Percentiles rank a stretch among this genome's conserved stretches.
These are phyloP conservation scores for Coregonus sp. DNA, from an alignment of 2,797 vertebrate species.

Conservation along the genomic window DNA sequence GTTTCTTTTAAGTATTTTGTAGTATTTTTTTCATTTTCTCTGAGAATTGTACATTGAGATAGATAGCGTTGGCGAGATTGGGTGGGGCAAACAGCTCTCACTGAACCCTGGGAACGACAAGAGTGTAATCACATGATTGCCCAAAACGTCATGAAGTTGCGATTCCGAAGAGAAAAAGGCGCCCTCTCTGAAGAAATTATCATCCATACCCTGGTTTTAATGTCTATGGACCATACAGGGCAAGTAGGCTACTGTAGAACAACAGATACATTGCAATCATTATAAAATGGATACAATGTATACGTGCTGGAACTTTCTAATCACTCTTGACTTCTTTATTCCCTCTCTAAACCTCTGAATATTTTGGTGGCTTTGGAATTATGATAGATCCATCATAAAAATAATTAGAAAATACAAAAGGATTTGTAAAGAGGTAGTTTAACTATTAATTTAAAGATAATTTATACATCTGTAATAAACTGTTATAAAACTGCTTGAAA, in stretches of 20 bases:
- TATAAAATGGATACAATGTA: not conserved
- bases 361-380: not conserved
- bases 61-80: conserved; percentile 79
- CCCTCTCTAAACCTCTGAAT: not conserved
- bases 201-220: too few species aligned
- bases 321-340: not conserved
- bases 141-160: conserved; percentile 78
- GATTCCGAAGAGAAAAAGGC: conserved; percentile 74
- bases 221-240: not conserved
- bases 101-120: conserved; percentile 86
- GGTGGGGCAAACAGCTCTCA: conserved; percentile 88
- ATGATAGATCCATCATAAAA: not conserved
- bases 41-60: conserved; percentile 76
- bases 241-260: not conserved
- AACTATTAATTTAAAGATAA: not conserved
- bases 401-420: not conserved
- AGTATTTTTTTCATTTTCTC: conserved; percentile 72
- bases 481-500: not conserved
- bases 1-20: conserved; percentile 64
- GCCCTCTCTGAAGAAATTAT: conserved; percentile 80
- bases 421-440: not conserved
- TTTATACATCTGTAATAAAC: not conserved
- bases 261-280: not conserved
- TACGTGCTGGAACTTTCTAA: not conserved
- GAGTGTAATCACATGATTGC: conserved; percentile 83